A percentile compares a stretch with the other conserved stretches of the same genome.
phyloP scores from a whole-genome alignment of 2,797 vertebrate species.

The Tangara arthus region DNA sequence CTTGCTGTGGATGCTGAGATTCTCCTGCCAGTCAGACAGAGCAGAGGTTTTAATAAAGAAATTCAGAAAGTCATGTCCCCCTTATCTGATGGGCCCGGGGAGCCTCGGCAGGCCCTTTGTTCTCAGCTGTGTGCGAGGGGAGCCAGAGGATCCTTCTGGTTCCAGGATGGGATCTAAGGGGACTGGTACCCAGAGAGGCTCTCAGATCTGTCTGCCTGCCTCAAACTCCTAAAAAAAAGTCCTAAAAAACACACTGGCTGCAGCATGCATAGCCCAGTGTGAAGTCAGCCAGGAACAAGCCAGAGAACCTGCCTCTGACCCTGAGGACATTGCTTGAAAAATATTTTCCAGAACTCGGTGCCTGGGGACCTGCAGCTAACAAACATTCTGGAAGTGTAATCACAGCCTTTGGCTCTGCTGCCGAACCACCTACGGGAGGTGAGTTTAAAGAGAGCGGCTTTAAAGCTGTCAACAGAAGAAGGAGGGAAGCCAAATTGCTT shows the following conservation, averaged over 20 bases:
- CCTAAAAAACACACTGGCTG: constrained; percentile 42
- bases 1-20: not conserved
- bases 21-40: not conserved
- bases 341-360: constrained; percentile 71
- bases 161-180: not conserved
- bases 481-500: constrained; percentile 70
- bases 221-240: not conserved
- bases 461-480: constrained; percentile 69
- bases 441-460: constrained; percentile 74
- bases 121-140: not conserved
- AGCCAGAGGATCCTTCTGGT: not conserved
- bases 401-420: constrained; percentile 70
- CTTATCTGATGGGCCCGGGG: not conserved
- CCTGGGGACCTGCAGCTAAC: constrained; percentile 73
- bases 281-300: constrained; percentile 63
- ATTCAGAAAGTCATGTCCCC: not conserved
- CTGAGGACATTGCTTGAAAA: constrained; percentile 68
- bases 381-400: constrained; percentile 74
- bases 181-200: not conserved
- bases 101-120: not conserved
- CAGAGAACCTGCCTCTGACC: constrained; percentile 75
- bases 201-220: constrained; percentile 20
- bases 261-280: constrained; percentile 34
- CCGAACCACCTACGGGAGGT: constrained; percentile 72
- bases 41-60: not conserved